Evolutionary conservation across 2,888 invertebrate genomes (phyloP).

Genomic region (Drosophila koepferae): DNA sequence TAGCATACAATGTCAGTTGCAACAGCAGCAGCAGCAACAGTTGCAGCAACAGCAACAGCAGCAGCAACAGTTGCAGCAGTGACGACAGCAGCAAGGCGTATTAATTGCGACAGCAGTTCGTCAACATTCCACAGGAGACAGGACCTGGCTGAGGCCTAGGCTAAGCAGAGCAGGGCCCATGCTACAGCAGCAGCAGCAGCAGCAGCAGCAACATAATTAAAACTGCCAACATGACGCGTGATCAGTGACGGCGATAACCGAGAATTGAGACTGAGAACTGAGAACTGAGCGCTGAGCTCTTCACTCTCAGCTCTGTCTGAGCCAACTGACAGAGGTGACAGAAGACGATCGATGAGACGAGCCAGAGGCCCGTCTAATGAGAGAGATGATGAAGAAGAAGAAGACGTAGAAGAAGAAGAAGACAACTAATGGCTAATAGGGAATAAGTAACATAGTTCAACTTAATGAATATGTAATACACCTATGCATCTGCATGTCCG

Average conservation of each 20-base stretch:
- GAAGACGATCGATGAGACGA: conserved; percentile 38
- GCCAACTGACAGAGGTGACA: conserved; percentile 32
- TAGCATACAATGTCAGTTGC: conserved; percentile 62
- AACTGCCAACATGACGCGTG: conserved; percentile 79
- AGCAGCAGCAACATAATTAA: conserved; percentile 74
- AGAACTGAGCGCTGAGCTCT: conserved; percentile 9
- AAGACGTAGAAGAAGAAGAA: background rate
- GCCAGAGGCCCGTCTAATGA: background rate
- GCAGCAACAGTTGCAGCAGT: conserved; percentile 39
- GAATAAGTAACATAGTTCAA: conserved; percentile 45
- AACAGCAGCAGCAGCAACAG: conserved; percentile 39
- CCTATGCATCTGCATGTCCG: conserved; percentile 39
- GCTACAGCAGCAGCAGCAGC: no score
- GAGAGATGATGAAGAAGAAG: background rate
- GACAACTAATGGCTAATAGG: conserved; percentile 23
- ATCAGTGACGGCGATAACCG: conserved; percentile 74
- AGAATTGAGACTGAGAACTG: conserved; percentile 23
- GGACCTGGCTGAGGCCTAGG: conserved; percentile 17
- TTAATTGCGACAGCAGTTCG: conserved; percentile 79
- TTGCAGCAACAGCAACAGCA: conserved; percentile 54
- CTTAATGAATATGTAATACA: conserved; percentile 60
- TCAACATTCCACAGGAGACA: conserved; percentile 66
- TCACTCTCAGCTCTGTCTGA: background rate
- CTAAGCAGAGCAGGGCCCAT: background rate
- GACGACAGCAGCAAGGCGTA: conserved; percentile 68